Evolutionary conservation across 2,113 vertebrate genomes (phyloP).

Genomic region (Channa argus): DNA sequence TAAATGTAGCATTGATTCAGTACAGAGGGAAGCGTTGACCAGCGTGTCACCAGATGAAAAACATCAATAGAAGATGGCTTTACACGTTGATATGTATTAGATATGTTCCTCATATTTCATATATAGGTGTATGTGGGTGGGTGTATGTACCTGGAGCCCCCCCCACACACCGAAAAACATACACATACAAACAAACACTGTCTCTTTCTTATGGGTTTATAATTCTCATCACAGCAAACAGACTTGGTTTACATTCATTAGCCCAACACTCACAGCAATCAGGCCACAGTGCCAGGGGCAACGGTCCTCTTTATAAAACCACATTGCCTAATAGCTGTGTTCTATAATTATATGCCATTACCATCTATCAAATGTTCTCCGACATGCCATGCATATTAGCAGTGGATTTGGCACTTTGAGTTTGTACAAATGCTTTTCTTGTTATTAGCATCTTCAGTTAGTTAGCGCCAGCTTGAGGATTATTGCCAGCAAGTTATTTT

Average conservation of each 20-base stretch:
- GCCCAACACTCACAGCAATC: constrained; percentile 82
- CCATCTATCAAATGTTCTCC: constrained; percentile 82
- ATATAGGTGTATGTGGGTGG: neutral
- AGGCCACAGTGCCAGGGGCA: constrained; percentile 81
- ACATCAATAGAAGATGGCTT: constrained; percentile 19
- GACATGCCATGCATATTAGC: constrained; percentile 70
- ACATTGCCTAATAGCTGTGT: constrained; percentile 81
- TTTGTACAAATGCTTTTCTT: constrained; percentile 62
- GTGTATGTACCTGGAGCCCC: constrained; percentile 45
- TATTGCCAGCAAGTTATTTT: constrained; percentile 40
- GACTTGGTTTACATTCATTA: constrained; percentile 85
- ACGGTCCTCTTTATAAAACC: constrained; percentile 80
- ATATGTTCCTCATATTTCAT: constrained; percentile 26
- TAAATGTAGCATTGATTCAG: constrained; percentile 43
- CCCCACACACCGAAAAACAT: constrained; percentile 51
- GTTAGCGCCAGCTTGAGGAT: constrained; percentile 41
- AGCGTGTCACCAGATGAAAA: constrained; percentile 28
- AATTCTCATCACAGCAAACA: constrained; percentile 78
- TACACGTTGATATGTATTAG: constrained; percentile 18
- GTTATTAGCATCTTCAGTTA: constrained; percentile 53
- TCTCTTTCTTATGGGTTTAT: constrained; percentile 72
- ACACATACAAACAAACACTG: neutral
- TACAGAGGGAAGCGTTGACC: neutral
- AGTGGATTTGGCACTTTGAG: constrained; percentile 68
- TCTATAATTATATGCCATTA: constrained; percentile 85